A percentile compares a stretch with the other conserved stretches of the same genome.
phyloP scores from a whole-genome alignment of 1,140 invertebrate species.

The Saccostrea echinata region DNA sequence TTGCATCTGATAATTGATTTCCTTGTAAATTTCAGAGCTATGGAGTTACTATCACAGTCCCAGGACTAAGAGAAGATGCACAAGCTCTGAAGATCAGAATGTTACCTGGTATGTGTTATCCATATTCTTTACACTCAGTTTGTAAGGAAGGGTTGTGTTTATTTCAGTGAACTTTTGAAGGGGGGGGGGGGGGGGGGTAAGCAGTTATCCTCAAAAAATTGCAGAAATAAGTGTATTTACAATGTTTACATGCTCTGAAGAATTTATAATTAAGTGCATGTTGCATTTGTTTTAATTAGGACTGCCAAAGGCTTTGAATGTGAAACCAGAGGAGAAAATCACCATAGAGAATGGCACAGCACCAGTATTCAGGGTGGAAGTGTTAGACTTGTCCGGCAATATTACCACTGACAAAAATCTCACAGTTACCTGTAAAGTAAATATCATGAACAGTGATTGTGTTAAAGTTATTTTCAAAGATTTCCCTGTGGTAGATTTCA shows the following conservation, averaged over 20 bases:
- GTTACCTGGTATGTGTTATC: constrained; percentile 72
- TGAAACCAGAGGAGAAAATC: constrained; percentile 70
- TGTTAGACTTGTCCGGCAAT: constrained; percentile 76
- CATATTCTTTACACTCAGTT: background rate
- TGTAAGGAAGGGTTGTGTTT: background rate
- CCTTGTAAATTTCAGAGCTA: constrained; percentile 73
- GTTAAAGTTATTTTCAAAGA: too few species aligned
- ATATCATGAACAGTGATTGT: background rate
- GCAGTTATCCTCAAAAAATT: too few species aligned
- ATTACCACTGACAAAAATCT: constrained; percentile 64
- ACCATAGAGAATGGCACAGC: constrained; percentile 76
- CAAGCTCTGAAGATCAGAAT: constrained; percentile 77
- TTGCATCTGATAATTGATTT: constrained; percentile 7
- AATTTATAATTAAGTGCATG: background rate
- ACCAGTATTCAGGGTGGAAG: constrained; percentile 67
- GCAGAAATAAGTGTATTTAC: too few species aligned
- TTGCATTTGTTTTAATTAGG: constrained; percentile 55
- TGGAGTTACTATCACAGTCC: constrained; percentile 71
- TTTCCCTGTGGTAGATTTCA: too few species aligned
- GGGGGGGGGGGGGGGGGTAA: too few species aligned
- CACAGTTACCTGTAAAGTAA: constrained; percentile 59
- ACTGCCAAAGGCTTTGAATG: constrained; percentile 59
- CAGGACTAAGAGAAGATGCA: constrained; percentile 68
- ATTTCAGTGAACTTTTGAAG: background rate
- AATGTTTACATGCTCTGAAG: background rate